These are phyloP conservation scores for human (Homo sapiens) DNA, from an alignment of 2,113 vertebrate species.

Conservation along the genomic window GRCh38 chr11:63706501-63707000, in stretches of 20 bases:
- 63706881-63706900: neutral
- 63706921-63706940: too few relatives aligned
- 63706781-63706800: constrained; percentile 8
- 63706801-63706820: constrained; percentile 1
- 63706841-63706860: constrained; percentile 37
- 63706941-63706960: too few relatives aligned
- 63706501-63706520: neutral
- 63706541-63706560: neutral
- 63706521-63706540: neutral
- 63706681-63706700: neutral
- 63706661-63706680: neutral
- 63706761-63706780: constrained; percentile 48
- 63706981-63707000: too few relatives aligned
- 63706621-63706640: constrained; percentile 11
- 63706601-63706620: constrained; percentile 10
- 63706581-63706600: neutral
- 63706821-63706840: neutral
- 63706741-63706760: constrained; percentile 29
- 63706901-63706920: too few relatives aligned
- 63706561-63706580: constrained; percentile 7
- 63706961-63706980: too few relatives aligned
- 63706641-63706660: constrained; percentile 26
- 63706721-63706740: neutral
- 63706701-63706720: neutral
- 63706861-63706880: neutral